Evolutionary conservation across 1,140 invertebrate species (phyloP), one percentile per base, ranked within the genome.

Genomic region (Chrysopa pallens): DNA sequence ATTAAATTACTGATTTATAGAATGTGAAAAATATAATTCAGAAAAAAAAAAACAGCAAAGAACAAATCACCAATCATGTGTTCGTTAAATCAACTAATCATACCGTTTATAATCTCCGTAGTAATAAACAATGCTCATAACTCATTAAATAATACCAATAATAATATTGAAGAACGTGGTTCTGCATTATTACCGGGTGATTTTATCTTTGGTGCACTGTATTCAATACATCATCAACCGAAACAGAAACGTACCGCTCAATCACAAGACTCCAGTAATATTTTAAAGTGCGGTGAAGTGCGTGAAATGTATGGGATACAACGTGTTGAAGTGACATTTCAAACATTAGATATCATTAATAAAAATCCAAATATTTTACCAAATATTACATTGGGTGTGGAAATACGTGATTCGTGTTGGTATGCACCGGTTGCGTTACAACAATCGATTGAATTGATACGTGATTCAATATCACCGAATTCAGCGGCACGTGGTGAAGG

Each of bases 371-470:
- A 50, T 6, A 56, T 71, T 15, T 51, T 71, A 17, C 61, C 61
- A 9, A 68, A 69, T 54, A 49, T 86, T 37, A 76, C 65, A 4
- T 60, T 87, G 9, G 83, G 83, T 6, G 72, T 83, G 42, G 81
- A 84, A 54, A 82, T 84, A 33, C 60, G 83, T 13, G 83, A 87
- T 56, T 80, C 80, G 6, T 87, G 83, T 57, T 87, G 83, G 83
- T 80, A 78, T 48, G 72, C 78, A 1, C 74, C 80, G 2, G 77
- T 84, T 9, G 80, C 83, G 12, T 64, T 86, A 33, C 81, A 84
- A 57, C 79, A 85, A 58, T 78, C 72, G 49, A 76, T 84, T 40
- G 78, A 82, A 56, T 73, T 83, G 46, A 79, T 83, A 37, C 63
- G 78, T 29, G 76, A 81, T 53, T 70, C 74, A n/a, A 77, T 78